Evolutionary conservation across 2,113 vertebrate genomes (phyloP).

Genomic region (Himantopus leucocephalus): DNA sequence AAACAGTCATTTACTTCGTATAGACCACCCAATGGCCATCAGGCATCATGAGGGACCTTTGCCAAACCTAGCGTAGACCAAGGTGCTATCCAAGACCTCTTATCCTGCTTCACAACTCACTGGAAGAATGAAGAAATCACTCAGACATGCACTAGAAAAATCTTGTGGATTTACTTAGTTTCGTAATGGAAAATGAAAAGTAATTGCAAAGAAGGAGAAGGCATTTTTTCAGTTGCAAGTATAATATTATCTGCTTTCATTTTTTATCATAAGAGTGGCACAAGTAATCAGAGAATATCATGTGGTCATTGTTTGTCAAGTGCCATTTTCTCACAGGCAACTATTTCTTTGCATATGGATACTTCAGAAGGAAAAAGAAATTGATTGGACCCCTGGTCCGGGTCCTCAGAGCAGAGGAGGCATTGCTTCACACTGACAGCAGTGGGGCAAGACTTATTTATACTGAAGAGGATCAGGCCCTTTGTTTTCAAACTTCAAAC

Average conservation of each 20-base stretch:
- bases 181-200: slow-evolving; percentile 40
- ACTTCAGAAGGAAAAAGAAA: background rate
- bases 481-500: background rate
- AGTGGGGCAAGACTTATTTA: background rate
- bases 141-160: background rate
- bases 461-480: background rate
- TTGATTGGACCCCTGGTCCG: background rate
- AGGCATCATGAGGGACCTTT: rapidly evolving
- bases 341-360: background rate
- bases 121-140: slow-evolving; percentile 18
- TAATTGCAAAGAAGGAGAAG: slow-evolving; percentile 25
- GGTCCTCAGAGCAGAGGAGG: background rate
- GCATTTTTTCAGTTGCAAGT: slow-evolving; percentile 9
- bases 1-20: background rate
- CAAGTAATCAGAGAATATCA: slow-evolving; percentile 18
- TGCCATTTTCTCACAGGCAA: slow-evolving; percentile 21
- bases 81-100: background rate
- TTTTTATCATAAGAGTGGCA: slow-evolving; percentile 21
- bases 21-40: background rate
- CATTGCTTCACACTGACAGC: background rate
- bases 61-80: background rate
- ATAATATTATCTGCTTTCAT: background rate
- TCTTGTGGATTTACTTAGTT: slow-evolving; percentile 12
- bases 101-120: background rate
- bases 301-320: slow-evolving; percentile 34